Percentiles rank a stretch among this genome's conserved stretches.
Evolutionary conservation across 2,113 vertebrate species (phyloP).

Genomic region (Baryphthengus martii): DNA sequence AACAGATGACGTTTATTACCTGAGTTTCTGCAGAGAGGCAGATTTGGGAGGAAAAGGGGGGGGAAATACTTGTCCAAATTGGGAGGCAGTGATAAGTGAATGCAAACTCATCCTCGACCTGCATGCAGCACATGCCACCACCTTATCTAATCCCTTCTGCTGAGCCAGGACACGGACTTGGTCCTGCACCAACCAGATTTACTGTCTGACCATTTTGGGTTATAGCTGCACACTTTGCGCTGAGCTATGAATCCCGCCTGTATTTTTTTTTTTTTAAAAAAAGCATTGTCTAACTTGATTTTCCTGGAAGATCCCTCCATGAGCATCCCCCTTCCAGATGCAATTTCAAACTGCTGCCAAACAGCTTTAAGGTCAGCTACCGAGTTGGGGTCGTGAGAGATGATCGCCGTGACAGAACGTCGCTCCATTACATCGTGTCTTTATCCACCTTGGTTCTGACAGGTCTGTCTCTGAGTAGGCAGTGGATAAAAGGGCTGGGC

Average conservation of each 20-base stretch:
- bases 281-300: not conserved
- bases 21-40: not conserved
- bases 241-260: not conserved
- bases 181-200: not conserved
- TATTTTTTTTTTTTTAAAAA: not conserved
- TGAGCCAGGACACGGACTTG: not conserved
- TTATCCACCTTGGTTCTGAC: not conserved
- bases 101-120: not conserved
- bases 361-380: not conserved
- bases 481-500: not conserved
- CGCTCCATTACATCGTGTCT: accelerated
- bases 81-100: not conserved
- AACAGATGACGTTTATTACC: constrained; percentile 40
- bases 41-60: not conserved
- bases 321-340: not conserved
- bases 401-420: not conserved
- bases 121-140: not conserved
- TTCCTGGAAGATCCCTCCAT: not conserved
- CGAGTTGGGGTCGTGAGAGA: not conserved
- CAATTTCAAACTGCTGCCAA: not conserved
- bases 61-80: not conserved
- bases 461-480: not conserved
- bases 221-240: not conserved
- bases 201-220: not conserved
- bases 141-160: not conserved